Evolutionary conservation across 1,140 invertebrate species (phyloP).

Genomic region (Charaxes varanes): DNA sequence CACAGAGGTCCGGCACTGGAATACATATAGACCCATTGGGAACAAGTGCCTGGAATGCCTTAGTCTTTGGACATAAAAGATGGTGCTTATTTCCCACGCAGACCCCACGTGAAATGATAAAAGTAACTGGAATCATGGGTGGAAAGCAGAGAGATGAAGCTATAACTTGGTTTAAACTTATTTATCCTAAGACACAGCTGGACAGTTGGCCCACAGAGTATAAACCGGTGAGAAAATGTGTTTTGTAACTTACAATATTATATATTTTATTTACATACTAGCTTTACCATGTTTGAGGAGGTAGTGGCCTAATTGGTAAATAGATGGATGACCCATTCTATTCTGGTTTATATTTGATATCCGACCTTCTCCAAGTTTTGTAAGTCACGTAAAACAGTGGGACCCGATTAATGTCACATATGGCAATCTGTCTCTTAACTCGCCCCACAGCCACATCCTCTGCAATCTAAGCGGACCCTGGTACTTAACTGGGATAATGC

Average conservation of each 20-base stretch:
- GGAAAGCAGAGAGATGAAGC: conserved; percentile 98
- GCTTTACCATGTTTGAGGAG: not conserved
- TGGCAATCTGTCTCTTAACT: too few species aligned
- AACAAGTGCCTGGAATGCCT: conserved; percentile 99
- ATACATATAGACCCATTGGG: conserved; percentile 99
- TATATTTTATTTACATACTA: not conserved
- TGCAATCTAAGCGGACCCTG: too few species aligned
- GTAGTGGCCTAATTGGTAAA: too few species aligned
- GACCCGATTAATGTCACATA: too few species aligned
- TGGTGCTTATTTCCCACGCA: conserved; percentile 99
- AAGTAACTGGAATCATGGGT: conserved; percentile 90
- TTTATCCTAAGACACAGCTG: conserved; percentile 96
- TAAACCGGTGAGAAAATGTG: conserved; percentile 80
- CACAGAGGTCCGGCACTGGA: conserved; percentile 96
- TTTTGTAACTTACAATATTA: not conserved
- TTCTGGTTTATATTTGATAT: too few species aligned
- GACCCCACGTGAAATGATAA: conserved; percentile 95
- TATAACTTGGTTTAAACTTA: conserved; percentile 97
- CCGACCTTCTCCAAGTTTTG: too few species aligned
- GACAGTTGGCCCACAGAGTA: conserved; percentile 93
- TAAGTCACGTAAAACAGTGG: too few species aligned
- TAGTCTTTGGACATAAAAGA: conserved; percentile 96
- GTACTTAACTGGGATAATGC: too few species aligned
- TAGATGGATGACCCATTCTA: too few species aligned
- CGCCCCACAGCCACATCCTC: too few species aligned